These are phyloP conservation scores for Macrophya annulata DNA, from an alignment of 2,888 invertebrate species.

Conservation along the genomic window DNA sequence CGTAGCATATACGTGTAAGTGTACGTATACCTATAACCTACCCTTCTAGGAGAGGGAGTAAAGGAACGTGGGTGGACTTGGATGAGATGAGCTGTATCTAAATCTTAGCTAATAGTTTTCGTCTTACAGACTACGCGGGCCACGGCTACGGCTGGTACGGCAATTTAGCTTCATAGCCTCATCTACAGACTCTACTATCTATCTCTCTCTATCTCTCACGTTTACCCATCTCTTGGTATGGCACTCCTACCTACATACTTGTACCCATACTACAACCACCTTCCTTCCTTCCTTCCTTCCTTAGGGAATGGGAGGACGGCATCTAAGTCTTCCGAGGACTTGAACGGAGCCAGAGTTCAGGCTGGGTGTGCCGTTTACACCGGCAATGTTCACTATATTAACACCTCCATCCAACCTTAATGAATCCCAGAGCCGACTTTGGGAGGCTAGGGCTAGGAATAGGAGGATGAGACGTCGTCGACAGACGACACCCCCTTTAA, in stretches of 20 bases:
- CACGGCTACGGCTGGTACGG: slow-evolving; percentile 59
- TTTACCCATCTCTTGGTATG: not conserved
- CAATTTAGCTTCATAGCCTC: slow-evolving; percentile 74
- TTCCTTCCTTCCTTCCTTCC: not conserved
- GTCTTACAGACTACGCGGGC: slow-evolving; percentile 58
- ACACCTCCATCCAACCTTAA: slow-evolving; percentile 77
- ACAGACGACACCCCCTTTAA: slow-evolving; percentile 28
- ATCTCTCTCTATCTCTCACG: not conserved
- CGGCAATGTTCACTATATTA: slow-evolving; percentile 77
- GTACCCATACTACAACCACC: slow-evolving; percentile 12
- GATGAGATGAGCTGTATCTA: slow-evolving; percentile 63
- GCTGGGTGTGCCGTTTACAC: slow-evolving; percentile 66
- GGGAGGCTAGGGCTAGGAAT: slow-evolving; percentile 35
- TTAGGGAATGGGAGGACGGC: slow-evolving; percentile 34
- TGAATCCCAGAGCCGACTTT: slow-evolving; percentile 73
- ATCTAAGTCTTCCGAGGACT: slow-evolving; percentile 48
- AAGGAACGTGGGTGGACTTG: slow-evolving; percentile 58
- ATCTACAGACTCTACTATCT: slow-evolving; percentile 58
- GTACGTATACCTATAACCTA: not conserved
- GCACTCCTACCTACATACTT: not conserved
- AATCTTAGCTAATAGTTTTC: slow-evolving; percentile 74
- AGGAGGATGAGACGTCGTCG: slow-evolving; percentile 27
- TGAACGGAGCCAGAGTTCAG: slow-evolving; percentile 58
- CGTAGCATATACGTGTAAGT: not conserved
- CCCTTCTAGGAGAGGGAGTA: not conserved